Conservation (phyloP, 2,888 invertebrate species). For the Heliconius charithonia region DNA sequence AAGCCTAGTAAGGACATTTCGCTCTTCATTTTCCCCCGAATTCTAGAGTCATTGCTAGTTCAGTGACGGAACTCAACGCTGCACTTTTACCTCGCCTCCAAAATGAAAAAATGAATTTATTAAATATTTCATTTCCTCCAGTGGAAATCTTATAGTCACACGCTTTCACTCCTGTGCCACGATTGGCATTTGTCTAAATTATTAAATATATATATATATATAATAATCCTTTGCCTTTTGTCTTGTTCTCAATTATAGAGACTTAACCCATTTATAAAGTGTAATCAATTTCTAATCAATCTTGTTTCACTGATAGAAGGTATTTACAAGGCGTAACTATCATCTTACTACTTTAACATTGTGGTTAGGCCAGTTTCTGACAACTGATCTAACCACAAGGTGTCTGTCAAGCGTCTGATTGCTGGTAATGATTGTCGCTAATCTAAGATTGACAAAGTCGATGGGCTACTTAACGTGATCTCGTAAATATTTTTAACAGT, state of each 20-base stretch:
- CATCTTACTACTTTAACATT: constrained; percentile 9
- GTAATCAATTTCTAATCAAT: neutral
- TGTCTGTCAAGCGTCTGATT: neutral
- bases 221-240: neutral
- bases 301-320: neutral
- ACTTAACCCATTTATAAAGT: neutral
- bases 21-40: too few species aligned
- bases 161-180: too few species aligned
- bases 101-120: too few species aligned
- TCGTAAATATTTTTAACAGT: neutral
- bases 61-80: too few species aligned
- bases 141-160: too few species aligned
- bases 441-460: neutral
- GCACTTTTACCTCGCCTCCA: too few species aligned
- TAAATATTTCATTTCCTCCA: too few species aligned
- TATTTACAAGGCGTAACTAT: neutral
- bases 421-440: neutral
- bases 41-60: too few species aligned
- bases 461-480: neutral
- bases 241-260: neutral
- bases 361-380: constrained; percentile 1
- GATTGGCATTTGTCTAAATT: too few species aligned
- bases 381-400: constrained; percentile 6
- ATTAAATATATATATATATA: too few species aligned
- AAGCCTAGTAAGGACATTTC: too few species aligned